These are phyloP conservation scores for Ctenochaetus hawaiiensis DNA, from an alignment of 2,797 vertebrate genomes.

Conservation along the genomic window DNA sequence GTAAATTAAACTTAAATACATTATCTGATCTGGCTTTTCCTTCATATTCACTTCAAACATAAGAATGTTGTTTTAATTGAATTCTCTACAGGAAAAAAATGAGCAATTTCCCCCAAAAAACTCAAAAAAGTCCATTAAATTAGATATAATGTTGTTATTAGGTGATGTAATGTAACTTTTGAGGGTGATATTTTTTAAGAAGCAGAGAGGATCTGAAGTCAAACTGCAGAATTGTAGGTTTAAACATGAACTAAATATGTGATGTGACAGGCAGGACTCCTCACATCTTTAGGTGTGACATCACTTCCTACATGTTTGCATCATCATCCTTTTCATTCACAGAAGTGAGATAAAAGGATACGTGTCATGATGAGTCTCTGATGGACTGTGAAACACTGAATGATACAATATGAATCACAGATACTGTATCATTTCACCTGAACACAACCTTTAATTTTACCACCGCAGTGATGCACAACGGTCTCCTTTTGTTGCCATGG, in stretches of 20 bases:
- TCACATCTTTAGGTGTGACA: conserved; percentile 52
- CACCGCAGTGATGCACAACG: conserved; percentile 55
- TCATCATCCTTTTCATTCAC: conserved; percentile 64
- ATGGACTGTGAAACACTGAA: conserved; percentile 50
- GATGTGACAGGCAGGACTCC: conserved; percentile 33
- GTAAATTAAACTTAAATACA: too few relatives aligned
- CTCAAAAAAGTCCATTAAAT: too few relatives aligned
- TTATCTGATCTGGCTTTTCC: too few relatives aligned
- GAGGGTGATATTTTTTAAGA: too few relatives aligned
- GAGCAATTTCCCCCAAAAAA: too few relatives aligned
- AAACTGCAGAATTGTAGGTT: background rate
- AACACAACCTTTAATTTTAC: conserved; percentile 30
- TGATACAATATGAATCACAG: conserved; percentile 51
- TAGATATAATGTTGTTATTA: too few relatives aligned
- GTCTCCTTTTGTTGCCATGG: conserved; percentile 22
- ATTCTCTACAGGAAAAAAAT: too few relatives aligned
- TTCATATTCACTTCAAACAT: too few relatives aligned
- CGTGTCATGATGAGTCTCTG: conserved; percentile 5
- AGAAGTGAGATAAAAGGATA: conserved; percentile 60
- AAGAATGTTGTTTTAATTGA: too few relatives aligned
- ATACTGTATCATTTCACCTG: conserved; percentile 62
- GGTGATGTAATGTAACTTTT: too few relatives aligned
- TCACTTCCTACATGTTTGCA: conserved; percentile 40
- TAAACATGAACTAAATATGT: conserved; percentile 13
- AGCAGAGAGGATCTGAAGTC: too few relatives aligned